Evolutionary conservation across 2,797 vertebrate genomes (phyloP), one percentile per base, ranked within the genome.

Genomic region (Ctenopoma kingsleyae): DNA sequence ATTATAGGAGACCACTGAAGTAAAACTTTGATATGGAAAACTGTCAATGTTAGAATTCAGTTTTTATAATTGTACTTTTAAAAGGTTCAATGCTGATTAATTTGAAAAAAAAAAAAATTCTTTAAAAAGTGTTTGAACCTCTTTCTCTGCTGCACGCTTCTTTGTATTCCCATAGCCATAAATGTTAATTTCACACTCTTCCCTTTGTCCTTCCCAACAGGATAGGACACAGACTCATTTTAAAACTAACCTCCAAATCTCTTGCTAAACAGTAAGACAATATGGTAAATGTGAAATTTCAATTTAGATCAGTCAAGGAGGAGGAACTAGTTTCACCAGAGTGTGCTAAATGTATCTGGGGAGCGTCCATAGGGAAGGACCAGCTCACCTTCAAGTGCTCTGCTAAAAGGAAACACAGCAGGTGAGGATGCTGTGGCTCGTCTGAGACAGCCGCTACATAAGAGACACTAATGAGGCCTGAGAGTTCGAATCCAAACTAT

Each of bases 141-240:
- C 40, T 60, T 46, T 47, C 27, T 16, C 46, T 49, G 43, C 30
- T 0, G 3, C 47, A 60, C 46, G 46, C 32, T 50, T 12, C 5
- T 27, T 61, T 36, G 9, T 38, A 55, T 76, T 72, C 67, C 60
- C 71, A 76, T 30, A 68, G 67, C 76, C 60, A 51, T 59, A 50
- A 82, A 77, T 77, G 65, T 67, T 74, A 74, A 77, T 84, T 81
- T 82, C 65, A 82, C 59, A 82, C 72, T 69, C 16, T 56, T 80
- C 38, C 43, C 36, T 67, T 66, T 68, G 48, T 79, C 67, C 56
- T 82, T 77, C 62, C 70, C 51, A 59, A 4, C 13, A 47, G 75
- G 32, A 25, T 44, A 69, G 43, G 65, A 49, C 59, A 75, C 17
- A 53, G 17, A 32, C 44, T 81, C 32, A 79, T 76, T 81, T 80